Evolutionary conservation across 2,113 vertebrate species (phyloP).

Genomic region (Plecotus auritus): DNA sequence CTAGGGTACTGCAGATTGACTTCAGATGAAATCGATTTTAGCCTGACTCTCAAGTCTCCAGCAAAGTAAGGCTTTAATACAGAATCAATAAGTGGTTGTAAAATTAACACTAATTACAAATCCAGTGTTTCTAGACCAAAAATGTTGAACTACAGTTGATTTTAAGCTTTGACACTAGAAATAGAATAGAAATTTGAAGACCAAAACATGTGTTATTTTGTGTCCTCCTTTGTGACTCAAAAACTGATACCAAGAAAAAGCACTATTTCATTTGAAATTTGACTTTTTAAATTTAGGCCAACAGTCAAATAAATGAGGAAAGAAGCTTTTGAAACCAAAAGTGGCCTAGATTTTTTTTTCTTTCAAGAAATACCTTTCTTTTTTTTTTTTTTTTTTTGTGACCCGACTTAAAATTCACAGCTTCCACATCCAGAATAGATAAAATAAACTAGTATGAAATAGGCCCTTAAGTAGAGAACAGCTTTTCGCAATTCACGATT

Average conservation of each 20-base stretch:
- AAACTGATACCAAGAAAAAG: background rate
- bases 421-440: constrained; percentile 42
- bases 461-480: constrained; percentile 32
- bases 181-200: background rate
- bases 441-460: constrained; percentile 44
- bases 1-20: background rate
- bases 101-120: background rate
- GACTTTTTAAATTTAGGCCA: constrained; percentile 59
- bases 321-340: constrained; percentile 51
- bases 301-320: constrained; percentile 60
- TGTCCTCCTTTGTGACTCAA: constrained; percentile 24
- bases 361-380: constrained; percentile 47
- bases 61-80: background rate
- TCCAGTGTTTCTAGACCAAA: background rate
- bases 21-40: background rate
- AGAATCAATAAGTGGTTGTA: background rate
- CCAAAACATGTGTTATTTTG: background rate
- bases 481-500: constrained; percentile 32
- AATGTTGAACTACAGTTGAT: background rate
- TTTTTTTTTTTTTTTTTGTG: background rate
- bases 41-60: background rate
- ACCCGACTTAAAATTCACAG: constrained; percentile 59
- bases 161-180: background rate
- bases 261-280: constrained; percentile 50
- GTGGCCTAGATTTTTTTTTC: constrained; percentile 55